A percentile compares a stretch with the other conserved stretches of the same genome.
These are phyloP conservation scores for Colistium nudipinnis DNA, from an alignment of 2,113 vertebrate genomes.

Conservation along the genomic window DNA sequence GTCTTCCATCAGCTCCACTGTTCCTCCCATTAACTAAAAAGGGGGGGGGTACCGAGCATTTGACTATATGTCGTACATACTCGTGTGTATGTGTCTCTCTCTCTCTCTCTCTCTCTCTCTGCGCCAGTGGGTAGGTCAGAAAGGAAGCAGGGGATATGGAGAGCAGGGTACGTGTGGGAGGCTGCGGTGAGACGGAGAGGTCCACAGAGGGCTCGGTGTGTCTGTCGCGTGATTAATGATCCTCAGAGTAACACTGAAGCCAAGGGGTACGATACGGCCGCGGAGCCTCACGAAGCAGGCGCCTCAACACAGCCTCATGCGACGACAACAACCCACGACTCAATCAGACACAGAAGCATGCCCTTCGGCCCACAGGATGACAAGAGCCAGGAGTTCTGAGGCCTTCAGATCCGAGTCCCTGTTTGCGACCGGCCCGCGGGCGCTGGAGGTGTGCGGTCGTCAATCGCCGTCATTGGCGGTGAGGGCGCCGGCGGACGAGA, in stretches of 20 bases:
- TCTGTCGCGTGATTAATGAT: constrained; percentile 47
- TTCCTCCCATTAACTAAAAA: too few species aligned
- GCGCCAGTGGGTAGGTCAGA: constrained; percentile 3
- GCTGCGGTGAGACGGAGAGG: constrained; percentile 1
- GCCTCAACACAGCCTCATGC: constrained; percentile 16
- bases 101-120: too few species aligned
- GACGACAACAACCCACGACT: constrained; percentile 22
- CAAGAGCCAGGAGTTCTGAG: not conserved
- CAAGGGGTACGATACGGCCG: not conserved
- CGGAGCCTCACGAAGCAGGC: constrained; percentile 5
- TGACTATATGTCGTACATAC: not conserved
- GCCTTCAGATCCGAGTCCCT: not conserved
- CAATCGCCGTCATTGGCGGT: constrained; percentile 24
- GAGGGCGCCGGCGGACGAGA: not conserved
- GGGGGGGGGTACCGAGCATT: too few species aligned
- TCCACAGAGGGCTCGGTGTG: constrained; percentile 27
- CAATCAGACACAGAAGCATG: constrained; percentile 30
- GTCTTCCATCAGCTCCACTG: constrained; percentile 2
- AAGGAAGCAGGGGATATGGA: constrained; percentile 14
- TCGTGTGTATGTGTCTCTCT: not conserved
- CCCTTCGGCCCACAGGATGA: constrained; percentile 16
- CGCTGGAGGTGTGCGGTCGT: not conserved
- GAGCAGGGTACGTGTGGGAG: not conserved
- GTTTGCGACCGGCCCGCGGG: not conserved
- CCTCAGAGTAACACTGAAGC: constrained; percentile 41